Percentiles rank a stretch among this genome's conserved stretches.
These are phyloP conservation scores for Trichonephila clavata DNA, from an alignment of 1,140 invertebrate species.

Conservation along the genomic window DNA sequence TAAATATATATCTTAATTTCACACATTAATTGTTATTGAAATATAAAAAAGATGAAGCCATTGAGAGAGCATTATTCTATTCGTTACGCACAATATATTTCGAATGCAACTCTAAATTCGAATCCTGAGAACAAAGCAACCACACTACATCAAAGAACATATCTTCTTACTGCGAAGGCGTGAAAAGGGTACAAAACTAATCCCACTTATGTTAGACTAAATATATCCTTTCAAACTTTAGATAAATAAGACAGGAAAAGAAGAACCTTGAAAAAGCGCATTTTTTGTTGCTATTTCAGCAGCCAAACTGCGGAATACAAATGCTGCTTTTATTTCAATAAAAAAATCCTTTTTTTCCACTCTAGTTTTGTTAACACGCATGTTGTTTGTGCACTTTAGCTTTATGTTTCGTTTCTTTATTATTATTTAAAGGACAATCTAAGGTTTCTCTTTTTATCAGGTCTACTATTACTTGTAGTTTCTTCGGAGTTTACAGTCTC, in stretches of 20 bases:
- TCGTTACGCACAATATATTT: no score
- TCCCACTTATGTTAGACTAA: neutral
- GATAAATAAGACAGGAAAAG: neutral
- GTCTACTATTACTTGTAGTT: neutral
- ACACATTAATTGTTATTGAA: no score
- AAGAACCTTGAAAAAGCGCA: neutral
- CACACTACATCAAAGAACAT: neutral
- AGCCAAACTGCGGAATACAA: neutral
- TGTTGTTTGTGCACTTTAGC: neutral
- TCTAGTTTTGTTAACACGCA: neutral
- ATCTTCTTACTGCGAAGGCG: neutral
- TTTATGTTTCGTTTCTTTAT: neutral
- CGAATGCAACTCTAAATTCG: neutral
- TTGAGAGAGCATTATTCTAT: no score
- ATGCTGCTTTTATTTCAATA: neutral
- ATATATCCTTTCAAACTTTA: slow-evolving; percentile 5
- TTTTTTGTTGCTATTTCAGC: neutral
- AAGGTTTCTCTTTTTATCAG: slow-evolving; percentile 5
- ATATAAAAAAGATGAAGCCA: no score
- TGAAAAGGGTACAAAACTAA: neutral
- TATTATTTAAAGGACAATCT: neutral
- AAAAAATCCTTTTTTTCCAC: neutral
- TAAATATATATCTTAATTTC: no score
- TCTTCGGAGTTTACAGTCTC: neutral
- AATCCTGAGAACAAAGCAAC: neutral